phyloP scores from a whole-genome alignment of 2,888 invertebrate species.

The Leptogaster cylindrica region DNA sequence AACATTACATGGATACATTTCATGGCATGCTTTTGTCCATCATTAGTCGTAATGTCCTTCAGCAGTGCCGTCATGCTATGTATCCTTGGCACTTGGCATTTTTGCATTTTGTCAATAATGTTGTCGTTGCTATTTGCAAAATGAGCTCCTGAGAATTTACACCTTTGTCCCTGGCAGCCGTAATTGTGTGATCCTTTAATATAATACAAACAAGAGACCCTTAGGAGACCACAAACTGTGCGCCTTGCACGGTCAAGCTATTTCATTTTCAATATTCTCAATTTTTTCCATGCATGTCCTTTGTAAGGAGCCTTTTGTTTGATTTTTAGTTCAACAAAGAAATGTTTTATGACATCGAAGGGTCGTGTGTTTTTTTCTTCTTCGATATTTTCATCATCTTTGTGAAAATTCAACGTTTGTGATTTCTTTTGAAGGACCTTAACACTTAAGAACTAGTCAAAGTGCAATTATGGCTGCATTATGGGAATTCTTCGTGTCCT shows the following conservation, averaged over 20 bases:
- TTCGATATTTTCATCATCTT: not conserved
- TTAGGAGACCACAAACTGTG: not conserved
- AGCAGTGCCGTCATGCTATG: not conserved
- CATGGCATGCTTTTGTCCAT: not conserved
- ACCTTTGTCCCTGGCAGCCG: not conserved
- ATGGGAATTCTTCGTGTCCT: conserved; percentile 33
- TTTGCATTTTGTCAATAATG: not conserved
- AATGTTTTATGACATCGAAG: not conserved
- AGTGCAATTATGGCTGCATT: conserved; percentile 44
- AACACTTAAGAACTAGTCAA: conserved; percentile 41
- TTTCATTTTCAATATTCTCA: not conserved
- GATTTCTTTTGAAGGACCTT: not conserved
- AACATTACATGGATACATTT: not conserved
- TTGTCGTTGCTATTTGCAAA: not conserved
- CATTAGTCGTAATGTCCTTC: not conserved
- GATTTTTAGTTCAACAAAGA: not conserved
- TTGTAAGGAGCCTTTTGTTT: not conserved
- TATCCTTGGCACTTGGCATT: not conserved
- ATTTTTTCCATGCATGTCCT: not conserved
- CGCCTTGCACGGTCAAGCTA: not conserved
- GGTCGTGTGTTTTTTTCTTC: no score
- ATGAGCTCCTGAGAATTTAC: not conserved
- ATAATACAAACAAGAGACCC: not conserved
- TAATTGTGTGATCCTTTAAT: no score
- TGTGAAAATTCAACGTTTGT: not conserved